Evolutionary conservation across 30 jellyfish, hydroid and myxozoan species (phyloP).

Genomic region (Chironex yamaguchii): DNA sequence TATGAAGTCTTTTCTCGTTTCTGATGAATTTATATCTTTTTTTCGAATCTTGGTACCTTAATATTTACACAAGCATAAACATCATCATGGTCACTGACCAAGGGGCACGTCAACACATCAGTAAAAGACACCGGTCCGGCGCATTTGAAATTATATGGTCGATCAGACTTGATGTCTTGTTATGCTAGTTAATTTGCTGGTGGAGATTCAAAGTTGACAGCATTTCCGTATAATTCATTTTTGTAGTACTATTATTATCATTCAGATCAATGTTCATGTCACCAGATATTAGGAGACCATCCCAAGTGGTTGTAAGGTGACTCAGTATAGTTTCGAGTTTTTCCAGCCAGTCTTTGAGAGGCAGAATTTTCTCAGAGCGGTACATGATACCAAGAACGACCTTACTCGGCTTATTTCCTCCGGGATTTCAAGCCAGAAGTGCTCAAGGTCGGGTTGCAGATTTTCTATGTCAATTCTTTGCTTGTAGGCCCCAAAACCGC

Average conservation of each 20-base stretch:
- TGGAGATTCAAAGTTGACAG: slow-evolving; percentile 44
- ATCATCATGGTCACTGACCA: slow-evolving; percentile 59
- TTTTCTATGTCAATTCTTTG: slow-evolving; percentile 53
- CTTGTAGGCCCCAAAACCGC: slow-evolving; percentile 80
- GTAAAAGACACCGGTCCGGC: slow-evolving; percentile 30
- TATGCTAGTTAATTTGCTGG: slow-evolving; percentile 57
- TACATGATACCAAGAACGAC: slow-evolving; percentile 64
- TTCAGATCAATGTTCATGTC: slow-evolving; percentile 69
- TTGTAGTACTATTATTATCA: slow-evolving; percentile 13
- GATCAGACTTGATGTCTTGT: slow-evolving; percentile 47
- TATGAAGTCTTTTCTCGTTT: slow-evolving; percentile 50
- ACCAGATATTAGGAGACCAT: slow-evolving; percentile 61
- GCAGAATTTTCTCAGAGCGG: slow-evolving; percentile 58
- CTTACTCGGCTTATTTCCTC: slow-evolving; percentile 69
- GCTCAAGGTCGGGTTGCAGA: slow-evolving; percentile 55
- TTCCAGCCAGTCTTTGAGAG: too few species aligned
- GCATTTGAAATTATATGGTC: slow-evolving; percentile 67
- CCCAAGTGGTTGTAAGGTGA: slow-evolving; percentile 62
- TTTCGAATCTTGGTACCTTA: slow-evolving; percentile 43
- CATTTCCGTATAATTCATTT: slow-evolving; percentile 40
- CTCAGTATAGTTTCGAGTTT: slow-evolving; percentile 23
- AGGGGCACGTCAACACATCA: slow-evolving; percentile 56
- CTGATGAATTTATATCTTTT: slow-evolving; percentile 67
- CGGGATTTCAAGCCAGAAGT: slow-evolving; percentile 67
- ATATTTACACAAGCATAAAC: slow-evolving; percentile 60